Conservation (phyloP, 2,888 invertebrate genomes). For the Malthinus seriepunctatus region DNA sequence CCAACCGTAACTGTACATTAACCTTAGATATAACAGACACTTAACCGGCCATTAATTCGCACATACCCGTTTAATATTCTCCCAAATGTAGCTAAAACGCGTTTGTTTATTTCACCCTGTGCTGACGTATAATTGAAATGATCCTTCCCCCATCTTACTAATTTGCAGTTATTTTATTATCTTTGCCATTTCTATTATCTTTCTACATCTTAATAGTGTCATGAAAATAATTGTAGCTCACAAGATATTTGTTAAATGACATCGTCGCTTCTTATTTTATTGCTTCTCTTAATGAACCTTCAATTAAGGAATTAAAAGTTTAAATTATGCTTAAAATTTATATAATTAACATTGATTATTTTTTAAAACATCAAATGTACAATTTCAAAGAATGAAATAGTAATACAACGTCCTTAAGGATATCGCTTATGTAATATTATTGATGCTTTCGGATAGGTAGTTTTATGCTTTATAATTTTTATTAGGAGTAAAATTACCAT, state of each 20-base stretch:
- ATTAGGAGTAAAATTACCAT: too few relatives aligned
- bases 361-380: too few relatives aligned
- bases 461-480: too few relatives aligned
- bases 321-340: too few relatives aligned
- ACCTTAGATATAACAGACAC: slow-evolving; percentile 32
- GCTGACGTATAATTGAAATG: slow-evolving; percentile 20
- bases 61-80: slow-evolving; percentile 30
- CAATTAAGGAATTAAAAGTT: too few relatives aligned
- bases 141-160: slow-evolving; percentile 11
- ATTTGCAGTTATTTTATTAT: slow-evolving; percentile 22
- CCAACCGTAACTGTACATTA: slow-evolving; percentile 30
- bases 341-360: too few relatives aligned
- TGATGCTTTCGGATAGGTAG: too few relatives aligned
- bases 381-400: too few relatives aligned
- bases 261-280: slow-evolving; percentile 11
- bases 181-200: slow-evolving; percentile 15
- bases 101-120: slow-evolving; percentile 24
- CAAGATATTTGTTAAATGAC: slow-evolving; percentile 3
- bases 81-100: slow-evolving; percentile 24
- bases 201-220: slow-evolving; percentile 17
- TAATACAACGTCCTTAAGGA: too few relatives aligned
- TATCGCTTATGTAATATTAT: too few relatives aligned
- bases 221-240: slow-evolving; percentile 17
- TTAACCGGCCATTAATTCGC: slow-evolving; percentile 31
- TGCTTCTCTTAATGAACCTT: slow-evolving; percentile 13